Conservation (phyloP, 2,113 vertebrate species). For the Probosciger aterrimus region DNA sequence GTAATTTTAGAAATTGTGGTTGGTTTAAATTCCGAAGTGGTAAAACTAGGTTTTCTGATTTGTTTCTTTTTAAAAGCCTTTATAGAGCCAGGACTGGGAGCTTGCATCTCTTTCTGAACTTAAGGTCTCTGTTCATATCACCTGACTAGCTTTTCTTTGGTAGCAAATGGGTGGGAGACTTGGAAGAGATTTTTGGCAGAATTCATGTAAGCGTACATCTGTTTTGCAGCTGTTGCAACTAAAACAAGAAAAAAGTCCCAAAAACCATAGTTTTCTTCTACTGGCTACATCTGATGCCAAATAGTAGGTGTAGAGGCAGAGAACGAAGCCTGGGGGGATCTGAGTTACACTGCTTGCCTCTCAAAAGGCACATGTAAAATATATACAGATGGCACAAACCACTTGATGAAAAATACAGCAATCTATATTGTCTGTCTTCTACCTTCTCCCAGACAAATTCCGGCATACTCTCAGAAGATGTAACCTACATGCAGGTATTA, state of each 20-base stretch:
- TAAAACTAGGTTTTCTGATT: conserved; percentile 12
- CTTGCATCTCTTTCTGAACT: conserved; percentile 45
- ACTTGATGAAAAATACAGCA: conserved; percentile 58
- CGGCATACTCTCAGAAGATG: conserved; percentile 42
- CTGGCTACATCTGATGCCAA: conserved; percentile 63
- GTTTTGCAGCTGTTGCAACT: conserved; percentile 77
- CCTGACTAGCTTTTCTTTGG: conserved; percentile 55
- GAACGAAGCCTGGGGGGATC: conserved; percentile 49
- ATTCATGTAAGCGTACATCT: conserved; percentile 69
- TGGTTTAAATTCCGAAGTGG: neutral
- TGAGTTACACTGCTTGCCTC: conserved; percentile 51
- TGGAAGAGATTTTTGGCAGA: conserved; percentile 70
- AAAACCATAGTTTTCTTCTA: conserved; percentile 62
- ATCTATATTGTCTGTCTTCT: conserved; percentile 34
- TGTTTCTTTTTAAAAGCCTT: neutral
- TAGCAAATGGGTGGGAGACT: conserved; percentile 73
- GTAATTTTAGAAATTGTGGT: neutral
- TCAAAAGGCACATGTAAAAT: conserved; percentile 62
- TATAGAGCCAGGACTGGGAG: neutral
- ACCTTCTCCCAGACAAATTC: neutral
- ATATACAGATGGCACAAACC: conserved; percentile 66
- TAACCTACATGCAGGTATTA: conserved; percentile 60
- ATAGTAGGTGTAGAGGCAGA: conserved; percentile 73
- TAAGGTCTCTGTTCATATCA: conserved; percentile 27
- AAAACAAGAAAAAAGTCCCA: conserved; percentile 45